phyloP scores from a whole-genome alignment of 2,113 vertebrate genomes.

The Xyliphius kryptos region DNA sequence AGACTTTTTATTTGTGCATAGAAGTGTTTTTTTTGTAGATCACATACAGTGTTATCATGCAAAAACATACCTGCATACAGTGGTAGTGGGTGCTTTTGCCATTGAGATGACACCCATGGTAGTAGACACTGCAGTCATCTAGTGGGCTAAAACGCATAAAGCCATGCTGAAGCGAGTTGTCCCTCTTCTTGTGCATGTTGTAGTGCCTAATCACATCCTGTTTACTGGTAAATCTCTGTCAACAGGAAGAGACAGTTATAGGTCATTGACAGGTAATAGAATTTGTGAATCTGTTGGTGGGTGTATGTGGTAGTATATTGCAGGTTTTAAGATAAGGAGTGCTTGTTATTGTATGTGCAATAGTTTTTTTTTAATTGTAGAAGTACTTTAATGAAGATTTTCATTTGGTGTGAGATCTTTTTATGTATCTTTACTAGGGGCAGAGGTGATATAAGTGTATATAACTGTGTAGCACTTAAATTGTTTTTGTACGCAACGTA shows the following conservation, averaged over 20 bases:
- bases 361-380: no score
- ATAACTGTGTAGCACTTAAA: no score
- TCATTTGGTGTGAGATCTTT: no score
- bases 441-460: no score
- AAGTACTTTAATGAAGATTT: no score
- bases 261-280: constrained; percentile 40
- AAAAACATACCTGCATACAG: constrained; percentile 91
- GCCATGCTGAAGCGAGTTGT: constrained; percentile 97
- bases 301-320: neutral
- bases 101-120: constrained; percentile 97
- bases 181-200: constrained; percentile 99
- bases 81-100: constrained; percentile 99
- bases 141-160: constrained; percentile 99
- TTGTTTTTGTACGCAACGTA: no score
- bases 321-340: no score
- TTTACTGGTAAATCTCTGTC: constrained; percentile 98
- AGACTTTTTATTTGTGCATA: neutral
- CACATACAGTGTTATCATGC: neutral
- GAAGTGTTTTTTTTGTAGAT: constrained; percentile 15
- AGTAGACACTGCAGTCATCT: constrained; percentile 98
- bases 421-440: no score
- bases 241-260: constrained; percentile 59
- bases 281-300: neutral
- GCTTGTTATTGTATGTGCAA: no score
- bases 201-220: constrained; percentile 99